These are phyloP conservation scores for Rhinatrema bivittatum DNA, from an alignment of 2,797 vertebrate genomes.

Conservation along the genomic window DNA sequence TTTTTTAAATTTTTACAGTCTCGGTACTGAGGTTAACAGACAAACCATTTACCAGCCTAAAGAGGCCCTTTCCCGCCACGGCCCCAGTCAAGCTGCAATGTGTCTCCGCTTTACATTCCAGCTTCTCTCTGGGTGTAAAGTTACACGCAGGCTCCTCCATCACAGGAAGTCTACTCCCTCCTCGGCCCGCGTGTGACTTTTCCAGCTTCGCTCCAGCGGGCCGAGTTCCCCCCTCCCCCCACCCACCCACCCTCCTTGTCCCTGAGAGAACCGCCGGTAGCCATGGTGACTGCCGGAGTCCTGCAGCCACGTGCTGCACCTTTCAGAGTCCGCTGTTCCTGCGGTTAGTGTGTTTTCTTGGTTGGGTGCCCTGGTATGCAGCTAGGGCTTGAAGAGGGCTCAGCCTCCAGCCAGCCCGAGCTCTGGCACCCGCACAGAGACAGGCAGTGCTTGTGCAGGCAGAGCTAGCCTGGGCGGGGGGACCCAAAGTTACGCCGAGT, in stretches of 20 bases:
- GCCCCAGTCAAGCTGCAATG: too few relatives aligned
- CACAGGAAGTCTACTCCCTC: rapidly evolving
- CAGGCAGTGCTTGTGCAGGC: not conserved
- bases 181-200: not conserved
- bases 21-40: too few relatives aligned
- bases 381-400: not conserved
- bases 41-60: too few relatives aligned
- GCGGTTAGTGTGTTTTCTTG: not conserved
- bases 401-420: too few relatives aligned
- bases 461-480: not conserved
- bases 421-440: too few relatives aligned
- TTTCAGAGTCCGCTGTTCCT: not conserved
- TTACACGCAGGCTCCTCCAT: not conserved
- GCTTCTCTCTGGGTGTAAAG: not conserved
- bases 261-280: not conserved
- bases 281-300: not conserved
- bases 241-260: too few relatives aligned
- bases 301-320: not conserved
- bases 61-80: too few relatives aligned
- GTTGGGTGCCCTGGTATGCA: not conserved
- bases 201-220: not conserved
- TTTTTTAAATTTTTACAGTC: too few relatives aligned
- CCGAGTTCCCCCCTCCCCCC: not conserved
- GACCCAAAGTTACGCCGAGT: too few relatives aligned
- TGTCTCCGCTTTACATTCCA: too few relatives aligned